phyloP scores from a whole-genome alignment of 2,113 vertebrate genomes.

The Donacobius atricapilla region DNA sequence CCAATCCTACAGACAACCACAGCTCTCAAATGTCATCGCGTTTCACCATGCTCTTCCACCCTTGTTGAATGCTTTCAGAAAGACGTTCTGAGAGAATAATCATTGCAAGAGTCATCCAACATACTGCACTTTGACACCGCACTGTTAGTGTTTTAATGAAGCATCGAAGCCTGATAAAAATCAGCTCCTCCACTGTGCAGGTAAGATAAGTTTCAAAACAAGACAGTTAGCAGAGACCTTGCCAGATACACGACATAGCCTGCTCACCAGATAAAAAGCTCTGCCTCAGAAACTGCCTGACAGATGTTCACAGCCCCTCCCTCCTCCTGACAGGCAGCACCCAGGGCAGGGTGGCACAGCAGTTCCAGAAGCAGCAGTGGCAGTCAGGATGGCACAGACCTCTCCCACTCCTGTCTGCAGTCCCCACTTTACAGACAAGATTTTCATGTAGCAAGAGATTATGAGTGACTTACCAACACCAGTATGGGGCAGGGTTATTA shows the following conservation, averaged over 20 bases:
- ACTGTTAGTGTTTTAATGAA: not conserved
- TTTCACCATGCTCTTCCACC: not conserved
- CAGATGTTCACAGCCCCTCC: not conserved
- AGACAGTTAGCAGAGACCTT: not conserved
- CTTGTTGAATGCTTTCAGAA: not conserved
- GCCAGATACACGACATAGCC: accelerated
- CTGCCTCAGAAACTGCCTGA: not conserved
- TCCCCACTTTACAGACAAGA: not conserved
- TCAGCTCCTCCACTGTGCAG: not conserved
- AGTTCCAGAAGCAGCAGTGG: not conserved
- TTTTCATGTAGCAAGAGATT: not conserved
- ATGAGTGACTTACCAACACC: not conserved
- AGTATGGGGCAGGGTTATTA: not conserved
- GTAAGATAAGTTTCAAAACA: not conserved
- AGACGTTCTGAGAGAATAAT: not conserved
- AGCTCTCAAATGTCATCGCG: not conserved
- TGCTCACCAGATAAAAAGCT: not conserved
- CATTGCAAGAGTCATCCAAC: not conserved
- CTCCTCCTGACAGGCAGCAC: not conserved
- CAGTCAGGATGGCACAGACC: not conserved
- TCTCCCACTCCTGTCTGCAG: not conserved
- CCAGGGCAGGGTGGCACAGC: not conserved
- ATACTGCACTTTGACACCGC: not conserved
- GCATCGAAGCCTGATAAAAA: not conserved
- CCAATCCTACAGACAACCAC: not conserved